Conservation (phyloP, 2,888 invertebrate species). For the Yponomeuta cagnagella region DNA sequence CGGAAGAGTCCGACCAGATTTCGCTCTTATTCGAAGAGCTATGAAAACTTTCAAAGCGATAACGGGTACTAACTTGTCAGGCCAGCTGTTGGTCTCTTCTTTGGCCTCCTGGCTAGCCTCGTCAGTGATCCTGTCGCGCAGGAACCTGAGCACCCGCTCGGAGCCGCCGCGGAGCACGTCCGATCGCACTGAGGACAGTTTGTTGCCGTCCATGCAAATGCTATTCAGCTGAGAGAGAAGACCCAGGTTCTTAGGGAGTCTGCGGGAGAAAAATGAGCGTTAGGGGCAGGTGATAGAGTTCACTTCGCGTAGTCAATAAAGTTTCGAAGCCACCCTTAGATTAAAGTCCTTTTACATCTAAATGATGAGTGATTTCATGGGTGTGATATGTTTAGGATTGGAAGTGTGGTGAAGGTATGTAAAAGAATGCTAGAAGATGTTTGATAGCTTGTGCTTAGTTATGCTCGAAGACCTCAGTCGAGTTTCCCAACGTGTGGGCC, state of each 20-base stretch:
- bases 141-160: conserved; percentile 84
- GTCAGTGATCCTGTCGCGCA: conserved; percentile 78
- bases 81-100: conserved; percentile 44
- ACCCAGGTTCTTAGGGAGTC: conserved; percentile 63
- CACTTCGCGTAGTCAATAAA: not conserved
- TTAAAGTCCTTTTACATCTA: too few species aligned
- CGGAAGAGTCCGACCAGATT: too few species aligned
- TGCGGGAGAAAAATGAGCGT: conserved; percentile 23
- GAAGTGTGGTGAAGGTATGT: too few species aligned
- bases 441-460: too few species aligned
- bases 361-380: too few species aligned
- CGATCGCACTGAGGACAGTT: conserved; percentile 85
- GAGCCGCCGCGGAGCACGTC: conserved; percentile 93
- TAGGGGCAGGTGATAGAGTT: too few species aligned
- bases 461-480: too few species aligned
- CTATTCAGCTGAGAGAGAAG: conserved; percentile 86
- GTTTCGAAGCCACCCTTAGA: too few species aligned
- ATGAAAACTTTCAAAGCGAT: not conserved
- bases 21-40: too few species aligned
- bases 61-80: conserved; percentile 67
- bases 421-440: too few species aligned
- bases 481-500: too few species aligned
- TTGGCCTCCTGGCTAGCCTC: conserved; percentile 56
- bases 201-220: conserved; percentile 90
- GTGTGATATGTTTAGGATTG: too few species aligned